These are phyloP conservation scores for Eurypyga helias DNA, from an alignment of 2,113 vertebrate species.

Conservation along the genomic window DNA sequence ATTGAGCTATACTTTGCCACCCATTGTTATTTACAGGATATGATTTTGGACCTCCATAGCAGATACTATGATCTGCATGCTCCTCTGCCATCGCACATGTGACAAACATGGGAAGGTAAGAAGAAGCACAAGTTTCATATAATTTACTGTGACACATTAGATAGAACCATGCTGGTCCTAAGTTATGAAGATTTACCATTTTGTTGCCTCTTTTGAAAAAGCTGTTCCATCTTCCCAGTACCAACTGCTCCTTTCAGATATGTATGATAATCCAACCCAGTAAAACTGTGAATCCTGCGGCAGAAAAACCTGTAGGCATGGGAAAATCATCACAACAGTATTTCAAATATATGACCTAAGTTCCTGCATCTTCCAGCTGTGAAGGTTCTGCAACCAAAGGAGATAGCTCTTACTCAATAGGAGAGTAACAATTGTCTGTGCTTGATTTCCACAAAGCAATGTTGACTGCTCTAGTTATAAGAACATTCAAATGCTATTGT, in stretches of 20 bases:
- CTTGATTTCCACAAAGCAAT: neutral
- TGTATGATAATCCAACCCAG: slow-evolving; percentile 9
- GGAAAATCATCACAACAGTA: neutral
- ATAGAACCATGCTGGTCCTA: neutral
- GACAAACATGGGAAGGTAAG: neutral
- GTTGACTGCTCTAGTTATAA: neutral
- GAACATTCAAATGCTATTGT: neutral
- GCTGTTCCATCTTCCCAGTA: slow-evolving; percentile 39
- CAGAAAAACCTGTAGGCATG: neutral
- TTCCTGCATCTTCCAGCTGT: neutral
- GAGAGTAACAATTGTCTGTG: neutral
- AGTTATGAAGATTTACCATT: neutral
- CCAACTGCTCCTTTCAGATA: neutral
- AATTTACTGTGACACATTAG: neutral
- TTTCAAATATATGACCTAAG: neutral
- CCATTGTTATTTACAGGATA: neutral
- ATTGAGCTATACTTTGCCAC: neutral
- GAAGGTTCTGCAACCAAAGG: neutral
- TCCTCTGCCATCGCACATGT: neutral
- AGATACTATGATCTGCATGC: neutral
- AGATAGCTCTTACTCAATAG: neutral
- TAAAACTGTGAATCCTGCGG: neutral
- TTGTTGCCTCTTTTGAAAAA: neutral
- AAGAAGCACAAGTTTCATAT: neutral
- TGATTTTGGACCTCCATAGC: neutral